Base-by-base conservation (phyloP, 2,113 vertebrate species). In the Strigops habroptila region DNA sequence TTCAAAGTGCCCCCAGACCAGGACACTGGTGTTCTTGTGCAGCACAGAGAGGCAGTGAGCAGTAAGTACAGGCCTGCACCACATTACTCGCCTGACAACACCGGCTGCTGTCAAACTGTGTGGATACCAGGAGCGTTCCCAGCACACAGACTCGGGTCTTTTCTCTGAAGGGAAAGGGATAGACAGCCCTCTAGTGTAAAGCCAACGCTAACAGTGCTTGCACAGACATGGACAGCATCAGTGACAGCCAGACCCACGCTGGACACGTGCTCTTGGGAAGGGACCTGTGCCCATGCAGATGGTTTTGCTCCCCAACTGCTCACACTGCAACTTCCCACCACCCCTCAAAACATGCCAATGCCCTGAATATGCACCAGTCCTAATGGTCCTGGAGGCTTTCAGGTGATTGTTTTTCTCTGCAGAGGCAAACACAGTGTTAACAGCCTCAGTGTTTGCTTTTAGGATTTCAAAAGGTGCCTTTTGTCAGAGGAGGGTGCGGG, bases 161-260 rank as follows among this genome's bases (percentile, higher is more conserved):
- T 46, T 9, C 86, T 97, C 95, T 1, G 11, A 85, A 95, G 96
- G 95, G 88, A 95, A 94, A 95, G 90, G 92, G 77, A 82, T 96
- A 97, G 96, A 95, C 94, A 92, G 96, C 97, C 96, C 95, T 95
- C 96, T 97, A 97, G 96, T 95, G 96, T 97, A 95, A 97, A 97
- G 93, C 76, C 62, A 82, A 59, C 6, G 93, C 80, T 37, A 95
- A 43, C 93, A 39, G 3, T 10, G 86, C 55, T 51, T 53, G 90
- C 64, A 60, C 0, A 5, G 88, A 51, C 86, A 14, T 0, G 22
- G 78, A 2, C 23, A 91, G 70, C 77, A 15, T 24, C 14, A 15
- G 57, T 35, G 68, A 24, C 12, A 5, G 67, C 48, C 62, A 9
- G 8, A 31, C 2, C 57, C 30, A 3, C 0, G 4, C 55, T 7